Base-by-base conservation (phyloP, 2,888 invertebrate genomes). In the Drosophila testacea region DNA sequence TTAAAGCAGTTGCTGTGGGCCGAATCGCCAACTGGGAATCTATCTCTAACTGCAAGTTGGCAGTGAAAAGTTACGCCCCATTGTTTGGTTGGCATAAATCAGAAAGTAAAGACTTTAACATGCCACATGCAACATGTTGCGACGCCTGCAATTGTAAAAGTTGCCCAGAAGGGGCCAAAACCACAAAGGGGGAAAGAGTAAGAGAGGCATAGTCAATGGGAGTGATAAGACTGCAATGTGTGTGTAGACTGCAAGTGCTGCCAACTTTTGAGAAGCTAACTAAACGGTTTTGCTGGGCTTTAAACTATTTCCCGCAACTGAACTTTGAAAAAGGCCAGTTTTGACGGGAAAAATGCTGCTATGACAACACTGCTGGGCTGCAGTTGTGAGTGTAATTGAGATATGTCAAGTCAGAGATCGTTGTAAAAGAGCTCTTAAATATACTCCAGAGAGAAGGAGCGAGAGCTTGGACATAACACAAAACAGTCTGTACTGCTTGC, bases 371-470 rank as follows among this genome's bases (percentile, higher is more conserved):
- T 22, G 22, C 22, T 22, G 22, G 59, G 63, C 34, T 57, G 44
- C 11, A 27, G 4, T 28, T 28, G 44, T 28, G 52, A 44, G 48
- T 57, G 52, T 80, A 83, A 88, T 88, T 85, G 81, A 88, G 83
- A 79, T 81, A 83, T 88, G 83, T 75, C 27, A 52, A 11, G 42
- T n/a, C 66, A 36, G 34, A 73, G 73, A 73, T 73, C 57, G 54
- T 41, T 47, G 36, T 11, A 10, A 27, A 3, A 28, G 9, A 51
- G 55, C 41, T 38, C 6, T 38, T 44, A 44, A 4, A 30, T n/a
- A 13, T 9, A 13, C 28, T 30, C n/a, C 28, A 11, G 4, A 32
- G n/a, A 4, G 36, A 9, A 6, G 22, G 28, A 28, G 28, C n/a
- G 46, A 28, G 28, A 30, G 28, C 22, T n/a, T n/a, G 6, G 5